phyloP scores from a whole-genome alignment of 1,140 invertebrate genomes.

The Glossosoma conforme region DNA sequence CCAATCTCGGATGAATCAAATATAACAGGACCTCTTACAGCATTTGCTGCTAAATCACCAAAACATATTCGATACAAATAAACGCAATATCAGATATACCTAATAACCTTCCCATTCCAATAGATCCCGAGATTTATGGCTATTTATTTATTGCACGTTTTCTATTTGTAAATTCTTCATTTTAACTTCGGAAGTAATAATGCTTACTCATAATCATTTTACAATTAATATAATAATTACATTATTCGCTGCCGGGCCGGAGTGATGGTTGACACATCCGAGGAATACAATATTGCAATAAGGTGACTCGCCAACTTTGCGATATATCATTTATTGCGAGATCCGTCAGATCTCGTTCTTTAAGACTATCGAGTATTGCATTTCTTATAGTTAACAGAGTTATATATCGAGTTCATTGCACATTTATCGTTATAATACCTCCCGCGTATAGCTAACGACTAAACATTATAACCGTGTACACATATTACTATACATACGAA shows the following conservation, averaged over 20 bases:
- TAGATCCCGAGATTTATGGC: slow-evolving; percentile 28
- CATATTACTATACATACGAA: slow-evolving; percentile 8
- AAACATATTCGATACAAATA: slow-evolving; percentile 33
- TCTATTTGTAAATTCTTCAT: slow-evolving; percentile 27
- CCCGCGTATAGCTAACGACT: slow-evolving; percentile 13
- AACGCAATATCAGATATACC: slow-evolving; percentile 30
- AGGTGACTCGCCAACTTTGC: no score
- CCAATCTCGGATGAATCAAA: slow-evolving; percentile 10
- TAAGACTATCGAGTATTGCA: slow-evolving; percentile 12
- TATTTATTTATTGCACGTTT: slow-evolving; percentile 32
- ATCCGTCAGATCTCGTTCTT: no score
- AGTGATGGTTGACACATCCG: slow-evolving; percentile 10
- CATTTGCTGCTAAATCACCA: no score
- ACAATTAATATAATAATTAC: slow-evolving; percentile 29
- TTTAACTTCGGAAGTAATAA: slow-evolving; percentile 30
- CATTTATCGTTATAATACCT: slow-evolving; percentile 18
- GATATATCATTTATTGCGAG: no score
- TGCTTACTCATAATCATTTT: slow-evolving; percentile 26
- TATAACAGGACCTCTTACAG: slow-evolving; percentile 1
- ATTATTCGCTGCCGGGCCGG: slow-evolving; percentile 11
- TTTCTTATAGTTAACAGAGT: slow-evolving; percentile 13
- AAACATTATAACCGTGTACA: slow-evolving; percentile 7
- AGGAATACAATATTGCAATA: no score
- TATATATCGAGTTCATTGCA: slow-evolving; percentile 20
- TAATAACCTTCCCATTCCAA: slow-evolving; percentile 18